Conservation (phyloP, 2,888 invertebrate species). For the Agapostemon virescens region DNA sequence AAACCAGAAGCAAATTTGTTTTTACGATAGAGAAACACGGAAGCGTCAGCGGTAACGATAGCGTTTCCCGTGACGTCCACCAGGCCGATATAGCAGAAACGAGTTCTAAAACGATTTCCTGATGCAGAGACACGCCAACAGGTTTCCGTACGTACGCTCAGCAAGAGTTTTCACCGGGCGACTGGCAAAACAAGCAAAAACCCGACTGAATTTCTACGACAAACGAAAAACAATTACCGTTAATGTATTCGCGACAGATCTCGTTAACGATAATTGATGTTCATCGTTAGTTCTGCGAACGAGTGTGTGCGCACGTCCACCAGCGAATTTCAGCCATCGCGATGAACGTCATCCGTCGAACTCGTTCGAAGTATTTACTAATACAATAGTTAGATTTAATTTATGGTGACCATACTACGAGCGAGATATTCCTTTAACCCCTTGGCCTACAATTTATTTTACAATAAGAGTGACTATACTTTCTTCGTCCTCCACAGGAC, state of each 20-base stretch:
- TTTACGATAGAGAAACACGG: background rate
- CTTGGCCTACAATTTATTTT: no score
- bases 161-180: background rate
- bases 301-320: background rate
- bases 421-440: background rate
- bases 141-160: slow-evolving; percentile 13
- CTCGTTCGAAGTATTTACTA: background rate
- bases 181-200: background rate
- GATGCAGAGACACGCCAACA: slow-evolving; percentile 14
- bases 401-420: background rate
- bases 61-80: background rate
- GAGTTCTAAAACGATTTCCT: slow-evolving; percentile 19
- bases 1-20: slow-evolving; percentile 3
- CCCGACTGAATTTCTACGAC: background rate
- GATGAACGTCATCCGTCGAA: background rate
- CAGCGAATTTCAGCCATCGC: background rate
- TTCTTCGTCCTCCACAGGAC: no score
- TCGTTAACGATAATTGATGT: slow-evolving; percentile 5
- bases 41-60: background rate
- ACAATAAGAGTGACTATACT: no score
- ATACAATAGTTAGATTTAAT: background rate
- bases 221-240: background rate
- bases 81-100: background rate
- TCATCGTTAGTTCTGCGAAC: background rate
- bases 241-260: slow-evolving; percentile 5